Evolutionary conservation across 2,113 vertebrate genomes (phyloP).

Genomic region (Salvator merianae): DNA sequence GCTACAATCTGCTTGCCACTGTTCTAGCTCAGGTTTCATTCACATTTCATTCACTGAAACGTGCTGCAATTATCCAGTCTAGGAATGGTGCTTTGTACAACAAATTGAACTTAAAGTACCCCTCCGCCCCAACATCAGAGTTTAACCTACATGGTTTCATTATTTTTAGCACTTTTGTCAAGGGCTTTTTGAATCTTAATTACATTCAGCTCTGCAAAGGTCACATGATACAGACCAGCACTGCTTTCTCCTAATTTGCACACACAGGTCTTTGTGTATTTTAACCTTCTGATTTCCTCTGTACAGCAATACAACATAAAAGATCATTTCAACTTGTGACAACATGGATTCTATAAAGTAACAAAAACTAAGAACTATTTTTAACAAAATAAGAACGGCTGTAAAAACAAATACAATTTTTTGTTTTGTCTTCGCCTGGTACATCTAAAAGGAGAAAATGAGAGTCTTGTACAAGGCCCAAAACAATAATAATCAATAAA

Average conservation of each 20-base stretch:
- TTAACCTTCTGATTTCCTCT: neutral
- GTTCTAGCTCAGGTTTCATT: slow-evolving; percentile 40
- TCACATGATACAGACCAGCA: neutral
- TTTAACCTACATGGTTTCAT: neutral
- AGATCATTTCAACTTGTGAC: no score
- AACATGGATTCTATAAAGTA: neutral
- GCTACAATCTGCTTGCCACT: slow-evolving; percentile 49
- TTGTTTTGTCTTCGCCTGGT: neutral
- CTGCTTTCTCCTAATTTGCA: neutral
- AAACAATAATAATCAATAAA: neutral
- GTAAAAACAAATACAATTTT: neutral
- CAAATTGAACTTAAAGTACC: neutral
- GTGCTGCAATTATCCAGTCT: slow-evolving; percentile 25
- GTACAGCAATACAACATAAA: neutral
- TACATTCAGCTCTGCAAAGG: slow-evolving; percentile 4
- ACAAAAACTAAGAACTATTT: rapidly evolving
- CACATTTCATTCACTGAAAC: slow-evolving; percentile 27
- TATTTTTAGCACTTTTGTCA: slow-evolving; percentile 8
- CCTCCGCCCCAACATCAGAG: neutral
- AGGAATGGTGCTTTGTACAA: slow-evolving; percentile 5
- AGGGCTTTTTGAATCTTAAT: neutral
- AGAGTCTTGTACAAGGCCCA: slow-evolving; percentile 20
- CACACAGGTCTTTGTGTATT: neutral
- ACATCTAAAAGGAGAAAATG: neutral
- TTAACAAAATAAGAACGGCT: slow-evolving; percentile 3